Percentiles rank a stretch among this genome's conserved stretches.
phyloP scores from a whole-genome alignment of 2,888 invertebrate genomes.

The Ichneumoninae sp. region DNA sequence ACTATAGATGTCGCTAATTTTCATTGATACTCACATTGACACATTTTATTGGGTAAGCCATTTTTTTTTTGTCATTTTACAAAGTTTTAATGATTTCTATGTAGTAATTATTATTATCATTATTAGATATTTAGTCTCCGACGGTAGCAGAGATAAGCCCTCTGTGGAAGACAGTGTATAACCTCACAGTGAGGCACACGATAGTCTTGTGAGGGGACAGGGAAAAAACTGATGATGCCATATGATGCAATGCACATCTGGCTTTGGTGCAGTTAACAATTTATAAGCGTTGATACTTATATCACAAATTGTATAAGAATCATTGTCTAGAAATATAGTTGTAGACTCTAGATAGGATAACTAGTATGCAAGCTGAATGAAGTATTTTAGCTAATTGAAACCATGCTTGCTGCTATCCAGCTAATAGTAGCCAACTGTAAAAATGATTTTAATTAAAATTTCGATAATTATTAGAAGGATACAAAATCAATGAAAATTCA shows the following conservation, averaged over 20 bases:
- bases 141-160: neutral
- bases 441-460: neutral
- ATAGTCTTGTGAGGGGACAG: neutral
- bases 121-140: neutral
- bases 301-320: neutral
- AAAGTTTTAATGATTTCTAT: neutral
- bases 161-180: neutral
- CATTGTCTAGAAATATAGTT: neutral
- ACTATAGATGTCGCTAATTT: neutral
- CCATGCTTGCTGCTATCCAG: neutral
- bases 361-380: neutral
- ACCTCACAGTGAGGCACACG: constrained; percentile 29
- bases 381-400: neutral
- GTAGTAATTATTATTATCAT: neutral
- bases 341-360: neutral
- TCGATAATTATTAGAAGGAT: neutral
- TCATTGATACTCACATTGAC: constrained; percentile 13
- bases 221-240: neutral
- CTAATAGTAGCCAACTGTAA: neutral
- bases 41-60: neutral
- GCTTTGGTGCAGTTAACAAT: neutral
- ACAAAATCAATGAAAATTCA: neutral
- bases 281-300: neutral
- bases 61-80: constrained; percentile 30
- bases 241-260: neutral